Base-by-base conservation (phyloP, 2,888 invertebrate genomes). In the Rhagonycha lutea region DNA sequence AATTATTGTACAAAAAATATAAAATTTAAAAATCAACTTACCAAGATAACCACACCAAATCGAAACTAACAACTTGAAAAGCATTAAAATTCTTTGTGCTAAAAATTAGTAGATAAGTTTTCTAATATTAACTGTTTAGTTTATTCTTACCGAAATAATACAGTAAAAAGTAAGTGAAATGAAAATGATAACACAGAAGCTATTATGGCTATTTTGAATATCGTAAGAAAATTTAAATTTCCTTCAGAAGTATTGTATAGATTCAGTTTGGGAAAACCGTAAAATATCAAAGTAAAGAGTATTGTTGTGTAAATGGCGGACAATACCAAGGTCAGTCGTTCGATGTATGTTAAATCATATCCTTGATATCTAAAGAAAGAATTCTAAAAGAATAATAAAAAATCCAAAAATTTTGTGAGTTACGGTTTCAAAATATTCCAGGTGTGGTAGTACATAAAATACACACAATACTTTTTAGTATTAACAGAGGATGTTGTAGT, bases 261-360 rank as follows among this genome's bases (percentile, higher is more conserved):
- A 2, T 60, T 72, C 14, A 82, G n/a, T 12, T n/a, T 11, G 8
- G 82, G 82, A 10, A 63, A 65, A 1, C 72, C 70, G 18, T 77
- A 60, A 10, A 81, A 11, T 12, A 79, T 29, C 4, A 82, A 69
- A 9, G 68, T 71, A 8, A 80, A 61, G 5, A 75, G 63, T 14
- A 76, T 79, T 5, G 77, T 79, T 12, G 73, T 78, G 24, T 79
- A 69, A 63, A 82, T 76, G 24, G 77, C 73, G 12, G 80, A 81
- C 18, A 82, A 69, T 9, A 81, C 65, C 7, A 82, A 72, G 0
- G 80, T 80, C 4, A 81, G 8, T 26, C 80, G 62, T 72, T 78
- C 74, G 0, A 76, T 24, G 63, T 78, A 81, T 3, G 77, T 69
- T 8, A 82, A 26, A 23, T 73, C 32, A 12, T 72, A 60, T 60